Conservation (phyloP, 2,888 invertebrate genomes). For the Eubasilissa splendida region DNA sequence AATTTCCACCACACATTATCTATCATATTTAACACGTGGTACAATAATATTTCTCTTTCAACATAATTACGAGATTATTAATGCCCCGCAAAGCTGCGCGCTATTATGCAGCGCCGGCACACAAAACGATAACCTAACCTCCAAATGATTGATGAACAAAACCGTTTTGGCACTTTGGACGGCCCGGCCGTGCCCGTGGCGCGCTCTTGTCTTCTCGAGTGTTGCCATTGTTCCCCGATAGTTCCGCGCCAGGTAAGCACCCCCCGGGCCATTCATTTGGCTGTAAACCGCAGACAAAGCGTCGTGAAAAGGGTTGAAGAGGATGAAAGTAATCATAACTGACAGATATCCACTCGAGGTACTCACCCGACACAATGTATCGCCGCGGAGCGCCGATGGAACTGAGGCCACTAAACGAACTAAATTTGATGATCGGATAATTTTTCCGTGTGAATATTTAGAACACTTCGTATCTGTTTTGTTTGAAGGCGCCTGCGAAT, state of each 20-base stretch:
- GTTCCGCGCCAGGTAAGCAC: conserved; percentile 36
- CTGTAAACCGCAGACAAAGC: conserved; percentile 53
- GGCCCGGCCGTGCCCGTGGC: not conserved
- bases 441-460: no score
- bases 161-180: conserved; percentile 36
- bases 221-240: conserved; percentile 34
- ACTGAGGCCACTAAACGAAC: no score
- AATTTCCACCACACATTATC: no score
- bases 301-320: conserved; percentile 54
- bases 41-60: no score
- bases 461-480: no score
- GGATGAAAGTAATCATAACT: conserved; percentile 57
- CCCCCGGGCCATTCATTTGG: conserved; percentile 43
- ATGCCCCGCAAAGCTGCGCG: not conserved
- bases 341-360: conserved; percentile 53
- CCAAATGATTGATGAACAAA: conserved; percentile 34
- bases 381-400: not conserved
- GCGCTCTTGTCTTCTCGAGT: conserved; percentile 36
- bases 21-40: no score
- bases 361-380: conserved; percentile 19
- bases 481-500: no score
- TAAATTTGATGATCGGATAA: no score
- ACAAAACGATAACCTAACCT: conserved; percentile 29
- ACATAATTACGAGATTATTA: not conserved
- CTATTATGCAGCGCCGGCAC: conserved; percentile 13